A percentile compares a stretch with the other conserved stretches of the same genome.
Evolutionary conservation across 2,888 invertebrate genomes (phyloP).

Genomic region (Eupithecia subumbrata): DNA sequence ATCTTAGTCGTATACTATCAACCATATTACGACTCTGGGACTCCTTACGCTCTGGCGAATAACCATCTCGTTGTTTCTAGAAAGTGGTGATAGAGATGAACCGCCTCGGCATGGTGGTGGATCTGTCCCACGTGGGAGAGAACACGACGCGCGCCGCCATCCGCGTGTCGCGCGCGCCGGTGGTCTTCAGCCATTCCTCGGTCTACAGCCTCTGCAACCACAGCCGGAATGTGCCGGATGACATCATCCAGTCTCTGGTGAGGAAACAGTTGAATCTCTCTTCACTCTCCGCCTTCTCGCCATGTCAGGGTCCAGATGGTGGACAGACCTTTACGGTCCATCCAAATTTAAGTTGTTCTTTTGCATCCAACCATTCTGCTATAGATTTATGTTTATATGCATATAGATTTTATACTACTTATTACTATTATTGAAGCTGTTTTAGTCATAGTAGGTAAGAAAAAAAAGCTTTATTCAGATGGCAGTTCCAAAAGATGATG

Average conservation of each 20-base stretch:
- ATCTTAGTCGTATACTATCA: background rate
- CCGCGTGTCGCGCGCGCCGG: constrained; percentile 86
- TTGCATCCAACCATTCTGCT: too few relatives aligned
- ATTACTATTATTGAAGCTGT: too few relatives aligned
- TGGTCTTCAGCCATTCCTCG: constrained; percentile 90
- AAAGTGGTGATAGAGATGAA: constrained; percentile 91
- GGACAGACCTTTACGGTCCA: too few relatives aligned
- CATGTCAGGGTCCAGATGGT: background rate
- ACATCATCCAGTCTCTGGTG: constrained; percentile 84
- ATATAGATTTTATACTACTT: too few relatives aligned
- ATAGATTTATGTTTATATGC: too few relatives aligned
- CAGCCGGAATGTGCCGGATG: constrained; percentile 89
- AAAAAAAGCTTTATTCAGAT: too few relatives aligned
- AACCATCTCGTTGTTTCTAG: constrained; percentile 63
- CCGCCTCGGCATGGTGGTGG: constrained; percentile 90
- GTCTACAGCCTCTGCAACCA: constrained; percentile 89
- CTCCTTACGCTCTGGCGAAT: background rate
- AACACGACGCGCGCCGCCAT: constrained; percentile 88
- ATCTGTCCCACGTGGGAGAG: constrained; percentile 88
- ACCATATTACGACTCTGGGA: background rate
- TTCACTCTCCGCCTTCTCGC: background rate
- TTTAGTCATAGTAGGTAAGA: too few relatives aligned
- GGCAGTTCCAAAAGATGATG: too few relatives aligned
- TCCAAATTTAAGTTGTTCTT: too few relatives aligned
- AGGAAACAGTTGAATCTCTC: constrained; percentile 42